Percentiles rank a stretch among this genome's conserved stretches.
These are phyloP conservation scores for Drosophila ochracea DNA, from an alignment of 2,888 invertebrate species.

Conservation along the genomic window DNA sequence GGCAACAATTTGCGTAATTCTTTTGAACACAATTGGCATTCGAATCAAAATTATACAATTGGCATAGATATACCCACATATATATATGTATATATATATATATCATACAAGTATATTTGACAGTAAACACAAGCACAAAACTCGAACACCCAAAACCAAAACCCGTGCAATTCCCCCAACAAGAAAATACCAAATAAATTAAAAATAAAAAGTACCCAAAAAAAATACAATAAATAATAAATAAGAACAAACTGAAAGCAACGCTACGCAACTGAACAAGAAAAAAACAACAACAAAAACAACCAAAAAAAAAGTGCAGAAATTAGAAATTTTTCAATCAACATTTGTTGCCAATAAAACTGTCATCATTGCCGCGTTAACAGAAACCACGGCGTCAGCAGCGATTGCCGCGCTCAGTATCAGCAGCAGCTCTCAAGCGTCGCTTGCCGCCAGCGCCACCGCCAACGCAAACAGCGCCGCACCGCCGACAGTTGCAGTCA, in stretches of 20 bases:
- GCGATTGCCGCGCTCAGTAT: constrained; percentile 81
- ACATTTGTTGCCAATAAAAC: constrained; percentile 79
- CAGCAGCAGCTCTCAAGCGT: constrained; percentile 78
- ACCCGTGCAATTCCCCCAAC: constrained; percentile 66
- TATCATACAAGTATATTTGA: constrained; percentile 45
- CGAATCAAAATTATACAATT: constrained; percentile 51
- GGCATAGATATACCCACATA: constrained; percentile 47
- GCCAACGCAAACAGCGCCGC: constrained; percentile 42
- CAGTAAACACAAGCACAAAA: constrained; percentile 55
- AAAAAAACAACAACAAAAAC: constrained; percentile 18
- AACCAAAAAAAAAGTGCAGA: constrained; percentile 48
- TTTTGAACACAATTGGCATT: constrained; percentile 67
- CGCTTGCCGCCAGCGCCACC: constrained; percentile 66
- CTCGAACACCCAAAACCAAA: constrained; percentile 53
- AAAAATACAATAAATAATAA: constrained; percentile 17
- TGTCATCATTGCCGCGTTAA: constrained; percentile 83
- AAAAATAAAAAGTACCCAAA: constrained; percentile 11
- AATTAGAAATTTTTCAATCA: constrained; percentile 67
- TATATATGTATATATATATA: neutral
- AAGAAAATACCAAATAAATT: constrained; percentile 68
- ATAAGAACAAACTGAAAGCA: constrained; percentile 29
- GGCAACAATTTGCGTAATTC: constrained; percentile 78
- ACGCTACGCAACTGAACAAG: constrained; percentile 18
- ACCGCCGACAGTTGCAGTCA: constrained; percentile 34
- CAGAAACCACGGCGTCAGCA: constrained; percentile 78